Evolutionary conservation across 2,888 invertebrate genomes (phyloP).

Genomic region (Ectemnius continuus): DNA sequence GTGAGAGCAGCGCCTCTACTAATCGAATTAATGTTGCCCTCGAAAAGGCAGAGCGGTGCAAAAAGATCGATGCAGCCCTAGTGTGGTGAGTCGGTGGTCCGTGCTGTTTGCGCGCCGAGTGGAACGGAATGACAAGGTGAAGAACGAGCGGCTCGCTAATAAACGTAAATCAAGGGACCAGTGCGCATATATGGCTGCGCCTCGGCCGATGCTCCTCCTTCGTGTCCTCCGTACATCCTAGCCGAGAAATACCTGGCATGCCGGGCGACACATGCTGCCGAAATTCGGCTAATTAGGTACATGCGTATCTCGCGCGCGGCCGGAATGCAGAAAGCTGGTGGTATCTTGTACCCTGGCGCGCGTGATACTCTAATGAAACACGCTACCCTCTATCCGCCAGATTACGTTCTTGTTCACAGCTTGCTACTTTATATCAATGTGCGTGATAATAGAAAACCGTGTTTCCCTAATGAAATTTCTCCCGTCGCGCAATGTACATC

Average conservation of each 20-base stretch:
- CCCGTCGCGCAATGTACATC: not conserved
- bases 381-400: not conserved
- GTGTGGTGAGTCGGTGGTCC: not conserved
- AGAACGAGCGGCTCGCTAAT: conserved; percentile 1
- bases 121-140: not conserved
- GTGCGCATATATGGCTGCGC: not conserved
- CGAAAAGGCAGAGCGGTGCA: not conserved
- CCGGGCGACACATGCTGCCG: not conserved
- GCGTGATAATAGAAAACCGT: not conserved
- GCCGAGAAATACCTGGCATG: no score
- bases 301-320: not conserved
- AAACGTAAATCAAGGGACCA: not conserved
- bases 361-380: not conserved
- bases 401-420: not conserved
- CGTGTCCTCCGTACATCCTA: not conserved
- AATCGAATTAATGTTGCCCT: conserved; percentile 10
- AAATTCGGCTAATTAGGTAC: conserved; percentile 6
- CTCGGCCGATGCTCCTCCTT: not conserved
- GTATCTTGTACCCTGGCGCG: not conserved
- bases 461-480: not conserved
- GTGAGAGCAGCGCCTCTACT: not conserved
- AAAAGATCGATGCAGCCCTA: not conserved
- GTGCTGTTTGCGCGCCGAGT: not conserved
- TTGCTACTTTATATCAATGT: no score
- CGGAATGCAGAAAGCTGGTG: conserved; percentile 1